Conservation (phyloP, 1,140 invertebrate species). For the Trachelipus rathkii region DNA sequence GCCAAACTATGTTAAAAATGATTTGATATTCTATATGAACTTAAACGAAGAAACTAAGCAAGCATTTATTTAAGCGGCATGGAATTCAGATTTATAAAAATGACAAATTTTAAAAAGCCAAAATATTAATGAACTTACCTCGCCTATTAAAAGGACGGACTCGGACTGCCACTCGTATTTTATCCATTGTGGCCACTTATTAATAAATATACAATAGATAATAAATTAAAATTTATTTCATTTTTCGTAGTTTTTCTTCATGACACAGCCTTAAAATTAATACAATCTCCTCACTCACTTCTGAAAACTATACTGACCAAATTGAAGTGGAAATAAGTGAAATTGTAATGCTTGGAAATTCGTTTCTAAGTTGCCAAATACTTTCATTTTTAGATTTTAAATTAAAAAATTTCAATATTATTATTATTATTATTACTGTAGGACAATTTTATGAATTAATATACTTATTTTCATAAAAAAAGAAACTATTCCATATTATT, state of each 20-base stretch:
- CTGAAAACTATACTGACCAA: not conserved
- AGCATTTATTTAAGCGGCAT: no score
- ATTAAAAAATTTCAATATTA: no score
- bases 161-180: constrained; percentile 2
- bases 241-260: constrained; percentile 5
- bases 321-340: not conserved
- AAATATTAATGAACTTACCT: not conserved
- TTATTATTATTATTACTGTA: no score
- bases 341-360: not conserved
- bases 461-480: no score
- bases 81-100: no score
- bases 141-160: constrained; percentile 11
- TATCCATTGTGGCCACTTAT: not conserved
- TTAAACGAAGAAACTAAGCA: no score
- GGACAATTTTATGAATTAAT: no score
- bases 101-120: no score
- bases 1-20: no score
- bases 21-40: no score
- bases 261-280: constrained; percentile 13
- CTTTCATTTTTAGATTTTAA: not conserved
- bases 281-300: not conserved
- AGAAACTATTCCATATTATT: no score
- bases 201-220: not conserved
- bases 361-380: not conserved
- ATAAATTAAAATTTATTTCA: not conserved